These are phyloP conservation scores for Hypercompe scribonia DNA, from an alignment of 2,888 invertebrate genomes.

Conservation along the genomic window DNA sequence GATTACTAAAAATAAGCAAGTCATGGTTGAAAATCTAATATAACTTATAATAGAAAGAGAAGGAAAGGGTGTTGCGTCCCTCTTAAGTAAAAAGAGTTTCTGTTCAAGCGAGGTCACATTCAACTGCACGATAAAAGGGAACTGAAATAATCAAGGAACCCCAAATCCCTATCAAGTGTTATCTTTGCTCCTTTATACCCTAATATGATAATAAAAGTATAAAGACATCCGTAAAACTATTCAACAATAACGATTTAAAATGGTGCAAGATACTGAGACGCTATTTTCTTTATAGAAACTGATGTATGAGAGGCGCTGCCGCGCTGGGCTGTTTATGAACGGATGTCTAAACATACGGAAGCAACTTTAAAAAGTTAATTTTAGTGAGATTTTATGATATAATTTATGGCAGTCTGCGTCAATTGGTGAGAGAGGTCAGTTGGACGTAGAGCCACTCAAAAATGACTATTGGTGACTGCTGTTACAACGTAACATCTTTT, in stretches of 20 bases:
- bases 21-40: no score
- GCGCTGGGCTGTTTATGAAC: neutral
- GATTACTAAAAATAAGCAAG: no score
- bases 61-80: no score
- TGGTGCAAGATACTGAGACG: neutral
- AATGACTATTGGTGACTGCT: slow-evolving; percentile 3
- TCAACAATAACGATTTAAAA: neutral
- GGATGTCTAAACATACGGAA: slow-evolving; percentile 7
- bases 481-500: neutral
- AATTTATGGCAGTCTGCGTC: slow-evolving; percentile 7
- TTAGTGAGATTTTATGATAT: neutral
- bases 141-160: no score
- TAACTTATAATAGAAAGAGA: no score
- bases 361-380: neutral
- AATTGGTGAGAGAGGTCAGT: slow-evolving; percentile 15
- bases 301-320: neutral
- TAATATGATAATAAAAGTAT: no score
- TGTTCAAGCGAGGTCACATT: no score
- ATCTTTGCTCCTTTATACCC: no score
- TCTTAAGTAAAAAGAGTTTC: no score
- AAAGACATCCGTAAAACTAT: no score
- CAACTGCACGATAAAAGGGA: no score
- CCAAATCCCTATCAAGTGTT: no score
- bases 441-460: slow-evolving; percentile 7
- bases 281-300: neutral